Conservation (phyloP, 2,797 vertebrate genomes). For the Parauchenoglanis ngamensis region DNA sequence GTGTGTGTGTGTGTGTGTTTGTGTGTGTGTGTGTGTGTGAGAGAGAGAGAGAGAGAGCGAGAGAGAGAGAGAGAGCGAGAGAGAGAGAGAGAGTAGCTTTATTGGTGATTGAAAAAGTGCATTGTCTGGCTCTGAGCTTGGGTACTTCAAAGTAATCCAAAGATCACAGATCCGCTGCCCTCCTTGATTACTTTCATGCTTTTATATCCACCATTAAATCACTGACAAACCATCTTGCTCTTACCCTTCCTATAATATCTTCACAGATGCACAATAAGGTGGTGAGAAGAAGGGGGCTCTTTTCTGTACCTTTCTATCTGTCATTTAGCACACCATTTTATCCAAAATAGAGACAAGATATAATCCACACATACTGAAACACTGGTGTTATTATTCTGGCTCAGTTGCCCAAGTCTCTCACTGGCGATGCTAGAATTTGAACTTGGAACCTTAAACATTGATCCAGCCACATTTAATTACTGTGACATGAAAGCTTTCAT, state of each 20-base stretch:
- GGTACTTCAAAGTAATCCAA: slow-evolving; percentile 81
- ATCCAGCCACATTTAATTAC: not conserved
- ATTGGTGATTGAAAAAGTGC: slow-evolving; percentile 76
- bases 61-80: slow-evolving; percentile 57
- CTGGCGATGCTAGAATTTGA: not conserved
- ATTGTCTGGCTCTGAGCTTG: slow-evolving; percentile 79
- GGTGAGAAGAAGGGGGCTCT: not conserved
- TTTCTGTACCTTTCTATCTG: not conserved
- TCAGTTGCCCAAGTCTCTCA: not conserved
- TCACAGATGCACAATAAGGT: slow-evolving; percentile 38
- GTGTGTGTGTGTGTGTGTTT: too few species aligned
- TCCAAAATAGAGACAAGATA: not conserved
- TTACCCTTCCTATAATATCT: slow-evolving; percentile 80
- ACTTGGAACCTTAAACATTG: not conserved
- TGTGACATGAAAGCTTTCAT: not conserved
- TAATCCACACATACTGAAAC: not conserved
- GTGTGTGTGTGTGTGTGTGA: not conserved
- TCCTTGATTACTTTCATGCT: slow-evolving; percentile 86
- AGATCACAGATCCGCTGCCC: slow-evolving; percentile 81
- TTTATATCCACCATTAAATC: slow-evolving; percentile 82
- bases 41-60: slow-evolving; percentile 50
- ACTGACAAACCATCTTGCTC: slow-evolving; percentile 83
- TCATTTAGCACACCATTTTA: not conserved
- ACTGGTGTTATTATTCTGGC: not conserved
- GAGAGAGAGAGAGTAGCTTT: slow-evolving; percentile 50